These are phyloP conservation scores for Agrypnia vestita DNA, from an alignment of 1,140 invertebrate species.

Conservation along the genomic window DNA sequence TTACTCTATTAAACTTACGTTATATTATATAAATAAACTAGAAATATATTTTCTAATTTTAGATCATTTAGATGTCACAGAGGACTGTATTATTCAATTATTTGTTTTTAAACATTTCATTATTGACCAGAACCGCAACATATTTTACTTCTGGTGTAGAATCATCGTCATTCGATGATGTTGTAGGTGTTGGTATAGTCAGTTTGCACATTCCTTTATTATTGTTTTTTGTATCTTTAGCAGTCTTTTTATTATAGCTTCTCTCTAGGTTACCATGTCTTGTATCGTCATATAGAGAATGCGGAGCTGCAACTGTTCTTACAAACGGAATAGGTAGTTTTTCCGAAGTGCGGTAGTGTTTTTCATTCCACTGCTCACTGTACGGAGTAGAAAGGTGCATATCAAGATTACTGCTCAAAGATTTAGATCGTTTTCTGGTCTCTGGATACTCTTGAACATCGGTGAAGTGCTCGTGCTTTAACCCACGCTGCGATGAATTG, in stretches of 20 bases:
- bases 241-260: background rate
- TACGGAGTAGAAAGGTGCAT: constrained; percentile 48
- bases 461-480: background rate
- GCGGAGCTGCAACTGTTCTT: too few species aligned
- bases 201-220: constrained; percentile 43
- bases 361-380: constrained; percentile 55
- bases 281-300: background rate
- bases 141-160: constrained; percentile 57
- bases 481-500: background rate
- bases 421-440: constrained; percentile 46
- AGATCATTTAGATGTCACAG: too few species aligned
- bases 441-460: background rate
- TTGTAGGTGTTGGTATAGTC: constrained; percentile 32
- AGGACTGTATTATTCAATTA: background rate
- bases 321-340: background rate
- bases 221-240: constrained; percentile 1
- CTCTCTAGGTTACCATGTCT: too few species aligned
- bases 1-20: too few species aligned
- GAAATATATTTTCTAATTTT: too few species aligned
- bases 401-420: constrained; percentile 51
- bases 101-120: constrained; percentile 50
- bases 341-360: constrained; percentile 52
- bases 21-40: too few species aligned
- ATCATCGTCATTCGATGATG: constrained; percentile 54
- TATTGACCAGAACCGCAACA: constrained; percentile 42